Percentiles rank a stretch among this genome's conserved stretches.
Evolutionary conservation across 2,888 invertebrate species (phyloP).

Genomic region (Agrotis segetum): DNA sequence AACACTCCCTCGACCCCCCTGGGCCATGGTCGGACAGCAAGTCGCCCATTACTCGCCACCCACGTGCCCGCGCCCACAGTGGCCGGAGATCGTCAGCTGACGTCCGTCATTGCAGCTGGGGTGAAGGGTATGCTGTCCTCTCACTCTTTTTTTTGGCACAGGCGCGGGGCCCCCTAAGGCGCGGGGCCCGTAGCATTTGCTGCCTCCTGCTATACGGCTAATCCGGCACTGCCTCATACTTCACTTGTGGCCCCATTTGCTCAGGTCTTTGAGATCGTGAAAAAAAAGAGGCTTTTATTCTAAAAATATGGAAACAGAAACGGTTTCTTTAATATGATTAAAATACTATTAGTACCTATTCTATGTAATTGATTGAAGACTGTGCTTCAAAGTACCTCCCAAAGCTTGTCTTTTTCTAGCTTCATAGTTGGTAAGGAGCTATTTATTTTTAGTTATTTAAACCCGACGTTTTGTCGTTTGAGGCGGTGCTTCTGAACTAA

Average conservation of each 20-base stretch:
- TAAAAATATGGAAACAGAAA: not conserved
- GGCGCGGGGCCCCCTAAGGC: no score
- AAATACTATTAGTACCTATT: conserved; percentile 23
- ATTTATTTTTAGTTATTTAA: conserved; percentile 70
- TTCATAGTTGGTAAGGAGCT: conserved; percentile 66
- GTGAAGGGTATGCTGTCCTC: no score
- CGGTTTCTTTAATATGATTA: not conserved
- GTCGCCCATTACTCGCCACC: no score
- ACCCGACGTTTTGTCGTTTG: conserved; percentile 72
- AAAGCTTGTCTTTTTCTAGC: conserved; percentile 68
- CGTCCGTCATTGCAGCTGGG: no score
- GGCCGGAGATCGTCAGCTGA: no score
- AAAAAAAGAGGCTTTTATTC: not conserved
- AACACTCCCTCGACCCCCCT: no score
- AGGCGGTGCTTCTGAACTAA: conserved; percentile 83
- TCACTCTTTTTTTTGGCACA: no score
- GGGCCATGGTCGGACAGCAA: no score
- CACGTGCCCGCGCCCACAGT: no score
- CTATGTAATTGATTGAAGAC: conserved; percentile 60
- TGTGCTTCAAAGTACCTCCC: conserved; percentile 70
- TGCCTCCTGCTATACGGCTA: no score
- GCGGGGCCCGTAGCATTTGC: no score
- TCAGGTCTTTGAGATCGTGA: not conserved
- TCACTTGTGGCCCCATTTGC: no score
- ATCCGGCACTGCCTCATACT: not conserved